Conservation (phyloP, 2,888 invertebrate species). For the Aleiodes alternator region DNA sequence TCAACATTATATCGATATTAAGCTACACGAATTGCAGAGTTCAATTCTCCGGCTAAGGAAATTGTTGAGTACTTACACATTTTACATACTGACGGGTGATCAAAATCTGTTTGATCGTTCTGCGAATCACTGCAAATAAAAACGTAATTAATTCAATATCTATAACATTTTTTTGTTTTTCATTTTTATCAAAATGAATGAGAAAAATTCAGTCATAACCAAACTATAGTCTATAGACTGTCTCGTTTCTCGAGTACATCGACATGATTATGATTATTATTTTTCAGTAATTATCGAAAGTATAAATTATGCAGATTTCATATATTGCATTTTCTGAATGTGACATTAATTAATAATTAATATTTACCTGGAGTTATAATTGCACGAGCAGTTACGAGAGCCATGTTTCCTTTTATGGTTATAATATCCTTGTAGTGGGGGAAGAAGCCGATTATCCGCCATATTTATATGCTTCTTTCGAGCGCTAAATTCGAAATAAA, state of each 20-base stretch:
- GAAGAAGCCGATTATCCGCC: no score
- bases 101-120: conserved; percentile 74
- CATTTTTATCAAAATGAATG: neutral
- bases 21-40: neutral
- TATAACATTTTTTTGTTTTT: conserved; percentile 22
- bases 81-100: conserved; percentile 72
- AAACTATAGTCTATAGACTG: conserved; percentile 40
- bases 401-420: conserved; percentile 65
- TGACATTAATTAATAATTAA: conserved; percentile 39
- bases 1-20: no score
- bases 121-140: conserved; percentile 74
- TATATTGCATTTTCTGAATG: neutral
- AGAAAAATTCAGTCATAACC: conserved; percentile 47
- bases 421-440: no score
- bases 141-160: conserved; percentile 33
- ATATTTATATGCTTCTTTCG: no score
- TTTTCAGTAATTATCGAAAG: neutral
- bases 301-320: neutral
- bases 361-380: conserved; percentile 70
- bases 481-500: no score
- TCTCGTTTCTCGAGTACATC: conserved; percentile 32
- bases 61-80: conserved; percentile 65
- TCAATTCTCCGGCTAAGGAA: neutral
- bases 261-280: neutral
- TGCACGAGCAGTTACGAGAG: conserved; percentile 67